Evolutionary conservation across 2,113 vertebrate genomes (phyloP).

Genomic region (Peucedramus taeniatus): DNA sequence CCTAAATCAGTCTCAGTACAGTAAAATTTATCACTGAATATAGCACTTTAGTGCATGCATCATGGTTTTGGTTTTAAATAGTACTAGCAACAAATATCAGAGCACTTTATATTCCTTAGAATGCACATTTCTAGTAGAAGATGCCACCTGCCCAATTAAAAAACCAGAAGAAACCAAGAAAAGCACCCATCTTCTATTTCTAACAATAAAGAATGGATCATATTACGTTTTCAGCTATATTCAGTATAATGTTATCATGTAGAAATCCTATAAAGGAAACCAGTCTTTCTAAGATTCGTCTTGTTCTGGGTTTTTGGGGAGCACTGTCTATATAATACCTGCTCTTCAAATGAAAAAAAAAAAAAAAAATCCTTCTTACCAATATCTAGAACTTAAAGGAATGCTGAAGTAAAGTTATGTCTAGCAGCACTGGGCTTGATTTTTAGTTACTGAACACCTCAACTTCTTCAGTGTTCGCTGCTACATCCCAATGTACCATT

Average conservation of each 20-base stretch:
- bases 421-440: background rate
- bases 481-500: background rate
- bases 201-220: background rate
- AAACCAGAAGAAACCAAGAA: background rate
- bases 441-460: background rate
- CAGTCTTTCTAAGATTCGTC: background rate
- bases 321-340: background rate
- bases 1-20: background rate
- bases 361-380: background rate
- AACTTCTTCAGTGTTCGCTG: background rate
- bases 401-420: background rate
- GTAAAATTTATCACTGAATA: constrained; percentile 7
- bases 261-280: background rate
- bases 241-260: background rate
- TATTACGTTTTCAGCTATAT: background rate
- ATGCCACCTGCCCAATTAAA: background rate
- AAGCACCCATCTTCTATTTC: background rate
- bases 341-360: background rate
- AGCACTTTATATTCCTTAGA: background rate
- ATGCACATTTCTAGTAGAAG: background rate
- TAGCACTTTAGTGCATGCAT: background rate
- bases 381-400: background rate
- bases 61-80: background rate
- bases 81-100: background rate
- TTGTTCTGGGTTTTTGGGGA: background rate